Conservation (phyloP, 2,888 invertebrate genomes). For the Sturmia bella region DNA sequence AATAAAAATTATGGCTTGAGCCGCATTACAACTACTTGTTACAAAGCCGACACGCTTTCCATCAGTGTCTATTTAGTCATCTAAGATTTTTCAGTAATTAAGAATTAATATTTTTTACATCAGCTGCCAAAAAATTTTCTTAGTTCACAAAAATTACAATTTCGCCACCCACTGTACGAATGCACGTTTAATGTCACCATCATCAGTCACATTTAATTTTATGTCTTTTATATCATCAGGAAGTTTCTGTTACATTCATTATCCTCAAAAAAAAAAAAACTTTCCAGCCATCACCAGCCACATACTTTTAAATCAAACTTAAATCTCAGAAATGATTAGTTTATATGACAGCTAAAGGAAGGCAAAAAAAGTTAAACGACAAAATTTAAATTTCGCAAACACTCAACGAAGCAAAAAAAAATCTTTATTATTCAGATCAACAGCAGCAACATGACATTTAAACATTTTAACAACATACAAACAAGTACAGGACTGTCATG, state of each 20-base stretch:
- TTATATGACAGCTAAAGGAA: conserved; percentile 49
- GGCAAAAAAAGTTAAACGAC: conserved; percentile 11
- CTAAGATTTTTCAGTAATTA: no score
- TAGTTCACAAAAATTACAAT: no score
- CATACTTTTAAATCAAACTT: conserved; percentile 36
- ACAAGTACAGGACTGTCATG: conserved; percentile 39
- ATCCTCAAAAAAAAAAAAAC: conserved; percentile 8
- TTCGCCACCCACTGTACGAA: conserved; percentile 5
- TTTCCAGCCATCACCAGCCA: conserved; percentile 7
- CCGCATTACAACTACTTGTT: no score
- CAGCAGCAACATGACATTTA: conserved; percentile 41
- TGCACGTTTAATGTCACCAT: neutral
- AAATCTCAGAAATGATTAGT: conserved; percentile 51
- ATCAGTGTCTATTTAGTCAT: no score
- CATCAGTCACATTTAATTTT: no score
- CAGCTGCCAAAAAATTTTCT: neutral
- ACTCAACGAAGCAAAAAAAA: conserved; percentile 17
- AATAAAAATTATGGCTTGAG: no score
- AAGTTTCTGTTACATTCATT: conserved; percentile 40
- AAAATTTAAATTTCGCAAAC: conserved; percentile 34
- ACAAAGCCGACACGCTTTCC: no score
- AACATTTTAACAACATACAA: conserved; percentile 35
- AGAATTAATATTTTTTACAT: no score
- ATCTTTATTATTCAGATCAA: conserved; percentile 32
- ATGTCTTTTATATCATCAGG: conserved; percentile 35